Conservation (phyloP, 2,888 invertebrate genomes). For the Trissoscelio sp. region DNA sequence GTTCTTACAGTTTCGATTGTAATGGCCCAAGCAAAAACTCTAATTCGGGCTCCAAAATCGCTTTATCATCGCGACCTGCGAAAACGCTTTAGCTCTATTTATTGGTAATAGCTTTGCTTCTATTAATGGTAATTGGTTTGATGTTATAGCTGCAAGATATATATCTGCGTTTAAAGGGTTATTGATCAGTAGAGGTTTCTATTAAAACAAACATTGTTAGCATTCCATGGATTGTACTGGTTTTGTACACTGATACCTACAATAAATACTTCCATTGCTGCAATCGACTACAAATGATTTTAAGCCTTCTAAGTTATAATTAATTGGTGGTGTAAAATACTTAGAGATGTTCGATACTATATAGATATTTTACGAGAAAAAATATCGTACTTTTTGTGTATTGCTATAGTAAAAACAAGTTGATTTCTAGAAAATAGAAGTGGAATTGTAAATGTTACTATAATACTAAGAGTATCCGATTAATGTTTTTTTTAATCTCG, state of each 20-base stretch:
- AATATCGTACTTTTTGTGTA: too few species aligned
- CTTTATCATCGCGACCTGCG: background rate
- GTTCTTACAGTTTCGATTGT: slow-evolving; percentile 20
- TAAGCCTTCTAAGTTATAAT: too few species aligned
- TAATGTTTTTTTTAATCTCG: too few species aligned
- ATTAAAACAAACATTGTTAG: slow-evolving; percentile 26
- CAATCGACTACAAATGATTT: background rate
- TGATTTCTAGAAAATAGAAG: too few species aligned
- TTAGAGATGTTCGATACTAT: too few species aligned
- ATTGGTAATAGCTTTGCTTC: background rate
- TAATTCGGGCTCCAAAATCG: background rate
- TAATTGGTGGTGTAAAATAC: too few species aligned
- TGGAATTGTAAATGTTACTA: too few species aligned
- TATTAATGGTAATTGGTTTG: slow-evolving; percentile 30
- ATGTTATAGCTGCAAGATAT: slow-evolving; percentile 2
- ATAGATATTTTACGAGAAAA: too few species aligned
- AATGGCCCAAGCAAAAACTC: slow-evolving; percentile 11
- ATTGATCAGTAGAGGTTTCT: slow-evolving; percentile 8
- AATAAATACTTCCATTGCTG: background rate
- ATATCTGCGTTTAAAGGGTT: slow-evolving; percentile 12
- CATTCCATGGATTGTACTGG: background rate
- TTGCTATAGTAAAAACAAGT: too few species aligned
- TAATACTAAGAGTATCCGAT: too few species aligned
- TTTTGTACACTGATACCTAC: background rate
- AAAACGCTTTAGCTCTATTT: slow-evolving; percentile 3